Conservation (phyloP, 1,140 invertebrate species). For the Papilio xuthus region DNA sequence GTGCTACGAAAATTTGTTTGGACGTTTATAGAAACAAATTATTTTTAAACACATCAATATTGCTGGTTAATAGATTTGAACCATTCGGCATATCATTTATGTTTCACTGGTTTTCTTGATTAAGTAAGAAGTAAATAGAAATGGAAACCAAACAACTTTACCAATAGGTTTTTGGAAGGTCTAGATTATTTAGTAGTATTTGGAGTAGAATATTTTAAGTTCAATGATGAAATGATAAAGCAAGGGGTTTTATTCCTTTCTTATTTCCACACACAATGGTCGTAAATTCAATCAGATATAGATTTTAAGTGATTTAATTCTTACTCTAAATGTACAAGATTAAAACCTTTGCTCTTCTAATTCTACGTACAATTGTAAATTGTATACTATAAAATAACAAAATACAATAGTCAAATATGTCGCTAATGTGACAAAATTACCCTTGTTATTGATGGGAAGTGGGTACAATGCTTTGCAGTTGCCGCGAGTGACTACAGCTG, state of each 20-base stretch:
- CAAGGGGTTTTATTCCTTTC: neutral
- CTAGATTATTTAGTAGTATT: neutral
- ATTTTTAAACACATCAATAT: neutral
- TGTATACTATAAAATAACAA: conserved; percentile 45
- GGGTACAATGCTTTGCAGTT: conserved; percentile 63
- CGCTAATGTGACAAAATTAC: conserved; percentile 80
- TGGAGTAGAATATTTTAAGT: neutral
- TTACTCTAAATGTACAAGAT: neutral
- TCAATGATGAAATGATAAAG: too few species aligned
- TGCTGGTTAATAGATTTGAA: neutral
- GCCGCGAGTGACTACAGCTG: conserved; percentile 67
- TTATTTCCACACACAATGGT: neutral
- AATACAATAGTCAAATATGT: conserved; percentile 74
- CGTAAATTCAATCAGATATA: neutral
- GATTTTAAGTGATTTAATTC: neutral
- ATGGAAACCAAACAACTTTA: neutral
- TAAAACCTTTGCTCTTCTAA: neutral
- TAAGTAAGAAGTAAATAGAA: neutral
- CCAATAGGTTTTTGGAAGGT: too few species aligned
- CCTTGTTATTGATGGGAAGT: conserved; percentile 78
- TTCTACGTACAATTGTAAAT: conserved; percentile 3
- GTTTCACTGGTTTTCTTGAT: neutral
- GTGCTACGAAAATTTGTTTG: neutral
- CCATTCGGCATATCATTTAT: neutral
- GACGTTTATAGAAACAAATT: neutral